Evolutionary conservation across 2,888 invertebrate species (phyloP).

Genomic region (Caenorhabditis virilis): DNA sequence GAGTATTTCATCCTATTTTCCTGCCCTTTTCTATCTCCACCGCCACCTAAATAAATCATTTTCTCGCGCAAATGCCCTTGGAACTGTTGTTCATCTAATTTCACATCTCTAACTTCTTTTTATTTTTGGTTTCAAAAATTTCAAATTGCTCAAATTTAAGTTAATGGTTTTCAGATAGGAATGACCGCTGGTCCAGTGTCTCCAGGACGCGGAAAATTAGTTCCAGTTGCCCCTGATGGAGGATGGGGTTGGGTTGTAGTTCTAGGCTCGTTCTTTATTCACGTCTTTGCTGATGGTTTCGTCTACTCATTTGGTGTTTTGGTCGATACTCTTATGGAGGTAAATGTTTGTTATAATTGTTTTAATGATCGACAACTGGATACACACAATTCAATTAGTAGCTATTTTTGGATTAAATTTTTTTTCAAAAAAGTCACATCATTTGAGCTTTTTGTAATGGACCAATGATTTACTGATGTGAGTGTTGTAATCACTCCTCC

Average conservation of each 20-base stretch:
- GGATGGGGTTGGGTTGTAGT: slow-evolving; percentile 68
- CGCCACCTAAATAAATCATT: background rate
- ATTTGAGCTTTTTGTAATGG: too few relatives aligned
- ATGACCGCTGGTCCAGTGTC: slow-evolving; percentile 40
- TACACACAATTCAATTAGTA: too few relatives aligned
- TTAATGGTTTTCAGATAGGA: slow-evolving; percentile 6
- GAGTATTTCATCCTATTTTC: slow-evolving; percentile 5
- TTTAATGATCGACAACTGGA: too few relatives aligned
- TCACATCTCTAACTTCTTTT: background rate
- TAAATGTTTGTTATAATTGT: slow-evolving; percentile 28
- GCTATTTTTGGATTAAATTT: too few relatives aligned
- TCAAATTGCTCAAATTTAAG: too few relatives aligned
- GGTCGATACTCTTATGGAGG: slow-evolving; percentile 81
- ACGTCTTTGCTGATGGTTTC: slow-evolving; percentile 89
- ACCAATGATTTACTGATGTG: too few relatives aligned
- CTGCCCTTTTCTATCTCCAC: background rate
- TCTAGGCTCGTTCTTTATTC: slow-evolving; percentile 88
- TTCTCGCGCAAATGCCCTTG: too few relatives aligned
- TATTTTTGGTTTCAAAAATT: slow-evolving; percentile 1
- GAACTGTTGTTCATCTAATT: background rate
- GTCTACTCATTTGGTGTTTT: slow-evolving; percentile 97
- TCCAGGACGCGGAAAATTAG: slow-evolving; percentile 42
- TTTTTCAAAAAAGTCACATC: too few relatives aligned
- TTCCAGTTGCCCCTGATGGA: slow-evolving; percentile 65
- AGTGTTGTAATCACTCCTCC: too few relatives aligned